phyloP scores from a whole-genome alignment of 1,140 invertebrate species.

The Limonius californicus region DNA sequence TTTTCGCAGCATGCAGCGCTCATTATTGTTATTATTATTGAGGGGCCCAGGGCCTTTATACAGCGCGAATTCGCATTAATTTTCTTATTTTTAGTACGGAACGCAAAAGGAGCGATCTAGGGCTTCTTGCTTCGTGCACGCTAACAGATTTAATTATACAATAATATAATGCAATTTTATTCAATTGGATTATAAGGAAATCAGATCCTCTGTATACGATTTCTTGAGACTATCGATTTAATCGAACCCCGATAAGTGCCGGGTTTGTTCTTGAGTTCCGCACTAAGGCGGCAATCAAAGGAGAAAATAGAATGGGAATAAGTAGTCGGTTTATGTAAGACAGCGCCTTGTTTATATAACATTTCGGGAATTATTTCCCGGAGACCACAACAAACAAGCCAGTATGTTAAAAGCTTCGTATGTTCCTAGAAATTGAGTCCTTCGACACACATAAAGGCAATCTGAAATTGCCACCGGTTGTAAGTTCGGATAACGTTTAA shows the following conservation, averaged over 20 bases:
- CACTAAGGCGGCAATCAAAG: no score
- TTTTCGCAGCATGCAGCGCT: neutral
- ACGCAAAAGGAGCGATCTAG: neutral
- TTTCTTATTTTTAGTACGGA: neutral
- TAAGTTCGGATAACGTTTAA: slow-evolving; percentile 2
- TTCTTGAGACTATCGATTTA: slow-evolving; percentile 18
- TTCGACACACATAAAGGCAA: neutral
- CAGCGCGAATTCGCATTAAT: neutral
- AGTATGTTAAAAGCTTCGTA: neutral
- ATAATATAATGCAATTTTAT: slow-evolving; percentile 19
- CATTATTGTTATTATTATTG: neutral
- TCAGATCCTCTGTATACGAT: slow-evolving; percentile 4
- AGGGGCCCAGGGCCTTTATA: neutral
- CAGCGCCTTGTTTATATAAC: no score
- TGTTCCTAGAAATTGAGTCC: neutral
- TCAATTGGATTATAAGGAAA: slow-evolving; percentile 16
- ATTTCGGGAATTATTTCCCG: no score
- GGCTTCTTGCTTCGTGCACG: neutral
- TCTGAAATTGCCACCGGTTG: slow-evolving; percentile 9
- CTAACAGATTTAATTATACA: slow-evolving; percentile 9
- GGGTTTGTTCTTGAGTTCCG: no score
- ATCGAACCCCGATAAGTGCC: slow-evolving; percentile 11
- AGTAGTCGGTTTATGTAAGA: no score
- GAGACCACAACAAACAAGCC: no score
- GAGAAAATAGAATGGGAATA: no score